Evolutionary conservation across 92 coral and sea anemone species (phyloP).

Genomic region (Bergia sp.): DNA sequence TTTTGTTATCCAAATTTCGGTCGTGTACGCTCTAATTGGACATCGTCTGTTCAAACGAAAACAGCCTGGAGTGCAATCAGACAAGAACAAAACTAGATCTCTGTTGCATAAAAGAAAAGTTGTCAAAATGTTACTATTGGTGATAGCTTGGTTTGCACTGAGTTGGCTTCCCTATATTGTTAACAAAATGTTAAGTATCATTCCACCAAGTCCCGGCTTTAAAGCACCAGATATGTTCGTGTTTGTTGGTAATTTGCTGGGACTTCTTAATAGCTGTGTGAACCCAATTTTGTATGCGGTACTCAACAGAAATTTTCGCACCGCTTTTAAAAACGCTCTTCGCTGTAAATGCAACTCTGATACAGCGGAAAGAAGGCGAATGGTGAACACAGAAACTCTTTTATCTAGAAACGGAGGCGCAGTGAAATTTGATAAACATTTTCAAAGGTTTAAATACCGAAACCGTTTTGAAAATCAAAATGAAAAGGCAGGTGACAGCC

Average conservation of each 20-base stretch:
- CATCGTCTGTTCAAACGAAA: constrained; percentile 70
- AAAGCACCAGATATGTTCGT: constrained; percentile 74
- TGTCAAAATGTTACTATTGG: constrained; percentile 79
- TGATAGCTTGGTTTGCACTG: constrained; percentile 71
- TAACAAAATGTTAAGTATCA: constrained; percentile 72
- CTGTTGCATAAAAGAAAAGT: constrained; percentile 68
- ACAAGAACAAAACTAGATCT: constrained; percentile 61
- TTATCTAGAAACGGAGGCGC: neutral
- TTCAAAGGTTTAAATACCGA: neutral
- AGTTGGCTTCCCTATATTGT: constrained; percentile 86
- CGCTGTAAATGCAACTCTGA: constrained; percentile 83
- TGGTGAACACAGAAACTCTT: constrained; percentile 17
- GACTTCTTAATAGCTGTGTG: constrained; percentile 74
- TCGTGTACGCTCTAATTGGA: constrained; percentile 70
- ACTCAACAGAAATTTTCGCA: constrained; percentile 78
- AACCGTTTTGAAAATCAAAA: neutral
- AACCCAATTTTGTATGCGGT: constrained; percentile 84
- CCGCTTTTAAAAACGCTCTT: constrained; percentile 76
- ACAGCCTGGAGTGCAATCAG: constrained; percentile 77
- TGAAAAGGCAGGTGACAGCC: neutral
- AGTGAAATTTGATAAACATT: neutral
- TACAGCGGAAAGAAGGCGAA: constrained; percentile 67
- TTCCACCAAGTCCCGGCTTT: constrained; percentile 63
- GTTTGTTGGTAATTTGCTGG: constrained; percentile 79
- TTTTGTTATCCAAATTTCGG: constrained; percentile 79